phyloP scores from a whole-genome alignment of 2,797 vertebrate species.

The Acipenser transmontanus region DNA sequence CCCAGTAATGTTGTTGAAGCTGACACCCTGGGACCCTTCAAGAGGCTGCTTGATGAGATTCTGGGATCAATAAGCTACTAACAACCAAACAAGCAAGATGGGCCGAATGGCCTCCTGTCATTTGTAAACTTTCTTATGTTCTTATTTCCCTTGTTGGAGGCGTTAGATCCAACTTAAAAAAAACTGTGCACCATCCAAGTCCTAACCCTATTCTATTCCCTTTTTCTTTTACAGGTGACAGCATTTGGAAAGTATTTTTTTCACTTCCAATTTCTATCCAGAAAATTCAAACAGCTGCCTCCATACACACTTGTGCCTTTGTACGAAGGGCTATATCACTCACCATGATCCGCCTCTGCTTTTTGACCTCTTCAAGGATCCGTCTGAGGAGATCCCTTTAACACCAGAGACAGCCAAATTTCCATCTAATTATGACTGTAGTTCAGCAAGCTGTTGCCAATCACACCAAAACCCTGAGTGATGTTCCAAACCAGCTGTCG shows the following conservation, averaged over 20 bases:
- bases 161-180: too few species aligned
- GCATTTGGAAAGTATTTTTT: slow-evolving; percentile 82
- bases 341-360: slow-evolving; percentile 73
- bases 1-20: too few species aligned
- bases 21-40: too few species aligned
- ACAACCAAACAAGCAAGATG: too few species aligned
- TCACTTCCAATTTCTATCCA: slow-evolving; percentile 77
- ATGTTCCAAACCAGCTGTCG: slow-evolving; percentile 59
- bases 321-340: slow-evolving; percentile 52
- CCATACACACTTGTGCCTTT: slow-evolving; percentile 66
- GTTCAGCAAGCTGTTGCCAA: slow-evolving; percentile 46
- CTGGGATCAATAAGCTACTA: too few species aligned
- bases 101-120: too few species aligned
- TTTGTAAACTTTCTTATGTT: too few species aligned
- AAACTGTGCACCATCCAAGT: too few species aligned
- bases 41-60: too few species aligned
- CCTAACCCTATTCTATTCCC: too few species aligned
- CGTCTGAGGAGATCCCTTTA: slow-evolving; percentile 59
- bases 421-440: slow-evolving; percentile 46
- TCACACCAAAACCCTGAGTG: slow-evolving; percentile 50
- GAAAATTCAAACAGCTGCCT: slow-evolving; percentile 58
- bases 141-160: too few species aligned
- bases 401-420: slow-evolving; percentile 52
- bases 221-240: slow-evolving; percentile 49
- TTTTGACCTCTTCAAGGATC: slow-evolving; percentile 73